Percentiles rank a stretch among this genome's conserved stretches.
Conservation (phyloP, 2,888 invertebrate species). For the Sphaerophoria taeniata region DNA sequence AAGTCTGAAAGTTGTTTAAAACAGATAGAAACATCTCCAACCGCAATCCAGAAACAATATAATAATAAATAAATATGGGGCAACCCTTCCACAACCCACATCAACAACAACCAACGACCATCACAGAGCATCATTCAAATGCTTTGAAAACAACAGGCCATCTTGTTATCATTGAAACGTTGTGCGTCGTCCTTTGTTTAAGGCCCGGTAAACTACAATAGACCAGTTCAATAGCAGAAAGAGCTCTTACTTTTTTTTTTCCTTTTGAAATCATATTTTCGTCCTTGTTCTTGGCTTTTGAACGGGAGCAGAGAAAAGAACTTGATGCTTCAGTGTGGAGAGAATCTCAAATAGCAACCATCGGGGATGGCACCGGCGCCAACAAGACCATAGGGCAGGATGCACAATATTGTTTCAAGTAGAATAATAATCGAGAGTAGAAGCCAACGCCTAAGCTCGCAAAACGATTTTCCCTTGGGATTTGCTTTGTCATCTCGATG, state of each 20-base stretch:
- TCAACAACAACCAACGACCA: background rate
- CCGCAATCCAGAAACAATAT: background rate
- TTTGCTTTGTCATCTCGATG: background rate
- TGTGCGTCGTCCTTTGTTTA: conserved; percentile 48
- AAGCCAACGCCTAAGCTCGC: conserved; percentile 68
- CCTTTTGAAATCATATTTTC: conserved; percentile 45
- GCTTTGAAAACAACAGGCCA: conserved; percentile 45
- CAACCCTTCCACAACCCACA: background rate
- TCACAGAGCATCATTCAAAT: background rate
- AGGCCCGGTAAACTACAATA: conserved; percentile 54
- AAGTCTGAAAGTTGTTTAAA: conserved; percentile 17
- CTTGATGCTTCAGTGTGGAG: conserved; percentile 39
- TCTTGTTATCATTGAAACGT: conserved; percentile 50
- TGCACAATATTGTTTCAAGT: conserved; percentile 62
- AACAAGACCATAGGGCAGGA: conserved; percentile 60
- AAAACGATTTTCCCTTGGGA: conserved; percentile 65
- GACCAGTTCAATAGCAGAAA: conserved; percentile 57
- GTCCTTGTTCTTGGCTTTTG: conserved; percentile 42
- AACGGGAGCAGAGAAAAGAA: conserved; percentile 28
- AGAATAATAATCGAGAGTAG: conserved; percentile 61
- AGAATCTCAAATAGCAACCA: conserved; percentile 42
- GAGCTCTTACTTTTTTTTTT: conserved; percentile 35
- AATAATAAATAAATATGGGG: background rate
- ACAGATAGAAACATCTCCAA: background rate
- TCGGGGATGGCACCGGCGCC: background rate